Conservation (phyloP, 1,140 invertebrate species). For the Papilio helenus region DNA sequence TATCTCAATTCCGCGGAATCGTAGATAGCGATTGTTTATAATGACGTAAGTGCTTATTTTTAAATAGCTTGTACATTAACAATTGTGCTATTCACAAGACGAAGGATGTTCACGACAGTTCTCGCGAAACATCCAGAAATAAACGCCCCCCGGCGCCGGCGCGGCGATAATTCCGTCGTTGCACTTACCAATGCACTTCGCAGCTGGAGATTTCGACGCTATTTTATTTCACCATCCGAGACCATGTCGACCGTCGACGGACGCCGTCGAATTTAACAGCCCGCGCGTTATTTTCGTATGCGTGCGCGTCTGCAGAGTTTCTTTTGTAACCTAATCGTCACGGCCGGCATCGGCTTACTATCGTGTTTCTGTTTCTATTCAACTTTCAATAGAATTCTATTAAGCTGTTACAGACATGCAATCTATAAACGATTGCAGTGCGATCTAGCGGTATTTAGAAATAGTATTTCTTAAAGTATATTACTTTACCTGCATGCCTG, state of each 20-base stretch:
- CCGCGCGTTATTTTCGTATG: constrained; percentile 60
- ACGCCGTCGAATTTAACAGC: constrained; percentile 60
- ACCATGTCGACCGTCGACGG: constrained; percentile 49
- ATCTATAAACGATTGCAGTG: constrained; percentile 32
- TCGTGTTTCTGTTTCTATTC: constrained; percentile 61
- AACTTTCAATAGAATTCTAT: constrained; percentile 56
- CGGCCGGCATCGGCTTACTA: constrained; percentile 60
- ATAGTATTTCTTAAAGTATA: not conserved
- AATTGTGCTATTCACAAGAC: constrained; percentile 29
- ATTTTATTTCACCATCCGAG: constrained; percentile 58
- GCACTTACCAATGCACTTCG: constrained; percentile 69
- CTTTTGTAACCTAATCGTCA: constrained; percentile 71
- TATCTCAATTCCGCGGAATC: not conserved
- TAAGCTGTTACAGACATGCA: constrained; percentile 37
- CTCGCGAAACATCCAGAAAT: constrained; percentile 78
- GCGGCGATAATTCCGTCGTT: constrained; percentile 73
- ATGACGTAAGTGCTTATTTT: not conserved
- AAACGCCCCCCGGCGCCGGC: constrained; percentile 64
- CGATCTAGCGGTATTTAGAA: constrained; percentile 17
- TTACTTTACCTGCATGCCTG: constrained; percentile 7
- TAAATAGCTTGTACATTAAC: not conserved
- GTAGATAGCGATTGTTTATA: not conserved
- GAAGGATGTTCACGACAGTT: constrained; percentile 61
- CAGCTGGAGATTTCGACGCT: constrained; percentile 69
- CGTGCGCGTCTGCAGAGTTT: constrained; percentile 61